A percentile compares a stretch with the other conserved stretches of the same genome.
Conservation (phyloP, 2,113 vertebrate species). For the Xenotilapia longispinis region DNA sequence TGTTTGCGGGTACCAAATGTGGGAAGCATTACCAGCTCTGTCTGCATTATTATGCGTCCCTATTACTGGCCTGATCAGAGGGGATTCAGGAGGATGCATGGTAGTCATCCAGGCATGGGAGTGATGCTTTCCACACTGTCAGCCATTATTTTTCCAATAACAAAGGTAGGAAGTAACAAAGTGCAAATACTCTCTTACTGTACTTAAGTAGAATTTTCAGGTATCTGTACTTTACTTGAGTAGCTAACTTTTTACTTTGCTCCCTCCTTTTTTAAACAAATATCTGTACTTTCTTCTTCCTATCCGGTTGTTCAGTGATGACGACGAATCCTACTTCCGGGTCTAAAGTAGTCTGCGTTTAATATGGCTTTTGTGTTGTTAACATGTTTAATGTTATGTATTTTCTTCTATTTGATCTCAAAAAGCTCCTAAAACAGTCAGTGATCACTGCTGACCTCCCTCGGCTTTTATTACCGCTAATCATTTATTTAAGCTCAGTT, state of each 20-base stretch:
- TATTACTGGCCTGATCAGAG: conserved; percentile 30
- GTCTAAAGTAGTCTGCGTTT: too few species aligned
- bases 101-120: background rate
- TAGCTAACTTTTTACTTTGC: background rate
- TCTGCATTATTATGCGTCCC: conserved; percentile 6
- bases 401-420: too few species aligned
- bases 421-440: too few species aligned
- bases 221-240: background rate
- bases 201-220: background rate
- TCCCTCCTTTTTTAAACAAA: background rate
- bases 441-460: too few species aligned
- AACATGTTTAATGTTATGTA: too few species aligned
- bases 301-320: too few species aligned
- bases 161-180: background rate
- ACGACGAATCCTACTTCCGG: too few species aligned
- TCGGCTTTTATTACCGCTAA: too few species aligned
- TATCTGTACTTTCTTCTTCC: background rate
- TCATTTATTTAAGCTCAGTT: too few species aligned
- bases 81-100: conserved; percentile 8
- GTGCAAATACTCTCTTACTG: background rate
- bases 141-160: conserved; percentile 17
- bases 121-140: conserved; percentile 44
- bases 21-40: conserved; percentile 50
- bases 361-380: too few species aligned
- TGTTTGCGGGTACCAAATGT: conserved; percentile 49